These are phyloP conservation scores for Spodoptera frugiperda DNA, from an alignment of 1,140 invertebrate species.

Conservation along the genomic window DNA sequence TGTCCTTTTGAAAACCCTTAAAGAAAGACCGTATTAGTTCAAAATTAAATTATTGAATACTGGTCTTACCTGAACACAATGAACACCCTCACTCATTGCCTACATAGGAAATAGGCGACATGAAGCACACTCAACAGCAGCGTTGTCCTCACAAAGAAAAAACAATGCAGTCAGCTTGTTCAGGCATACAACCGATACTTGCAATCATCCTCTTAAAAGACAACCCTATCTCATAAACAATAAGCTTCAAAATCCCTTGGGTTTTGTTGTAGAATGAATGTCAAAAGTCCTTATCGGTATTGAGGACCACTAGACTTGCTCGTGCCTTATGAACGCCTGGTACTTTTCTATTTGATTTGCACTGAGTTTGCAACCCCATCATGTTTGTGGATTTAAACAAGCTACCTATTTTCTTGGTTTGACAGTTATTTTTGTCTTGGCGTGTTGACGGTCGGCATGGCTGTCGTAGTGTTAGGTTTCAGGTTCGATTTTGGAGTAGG, in stretches of 20 bases:
- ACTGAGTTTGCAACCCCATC: constrained; percentile 12
- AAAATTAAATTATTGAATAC: not conserved
- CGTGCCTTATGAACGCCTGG: constrained; percentile 18
- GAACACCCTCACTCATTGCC: constrained; percentile 44
- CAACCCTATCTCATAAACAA: not conserved
- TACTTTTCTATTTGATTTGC: constrained; percentile 26
- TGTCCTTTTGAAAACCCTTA: too few relatives aligned
- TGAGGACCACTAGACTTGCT: constrained; percentile 19
- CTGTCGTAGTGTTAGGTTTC: too few relatives aligned
- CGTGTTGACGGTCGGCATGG: too few relatives aligned
- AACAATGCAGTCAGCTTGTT: constrained; percentile 66
- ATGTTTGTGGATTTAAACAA: not conserved
- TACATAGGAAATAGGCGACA: constrained; percentile 66
- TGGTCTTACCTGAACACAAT: constrained; percentile 19
- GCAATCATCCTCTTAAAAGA: not conserved
- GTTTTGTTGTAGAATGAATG: constrained; percentile 2
- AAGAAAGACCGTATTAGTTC: too few relatives aligned
- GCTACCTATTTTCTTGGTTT: not conserved
- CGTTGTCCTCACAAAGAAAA: constrained; percentile 68
- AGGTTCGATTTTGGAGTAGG: too few relatives aligned
- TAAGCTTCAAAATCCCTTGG: constrained; percentile 10
- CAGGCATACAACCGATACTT: constrained; percentile 25
- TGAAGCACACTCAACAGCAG: constrained; percentile 63
- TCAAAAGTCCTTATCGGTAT: constrained; percentile 42
- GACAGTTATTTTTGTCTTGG: not conserved